These are phyloP conservation scores for Empis stercorea DNA, from an alignment of 2,888 invertebrate species.

Conservation along the genomic window DNA sequence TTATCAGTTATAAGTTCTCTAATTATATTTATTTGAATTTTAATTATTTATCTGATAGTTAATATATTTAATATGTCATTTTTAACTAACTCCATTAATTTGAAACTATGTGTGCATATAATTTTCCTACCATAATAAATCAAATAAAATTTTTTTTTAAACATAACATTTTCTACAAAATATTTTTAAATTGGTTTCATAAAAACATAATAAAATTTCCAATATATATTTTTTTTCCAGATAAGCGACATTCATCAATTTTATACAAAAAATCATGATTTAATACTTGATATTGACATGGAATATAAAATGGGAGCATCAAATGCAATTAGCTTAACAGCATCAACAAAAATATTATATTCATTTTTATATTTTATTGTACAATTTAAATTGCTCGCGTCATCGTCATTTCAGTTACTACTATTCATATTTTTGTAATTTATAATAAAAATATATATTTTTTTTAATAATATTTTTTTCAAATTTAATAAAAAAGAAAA, in stretches of 20 bases:
- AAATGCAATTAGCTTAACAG: conserved; percentile 5
- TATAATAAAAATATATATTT: neutral
- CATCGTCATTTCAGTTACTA: neutral
- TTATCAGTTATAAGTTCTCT: too few relatives aligned
- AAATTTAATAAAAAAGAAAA: conserved; percentile 14
- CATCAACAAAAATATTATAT: too few relatives aligned
- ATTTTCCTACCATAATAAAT: too few relatives aligned
- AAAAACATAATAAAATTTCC: neutral
- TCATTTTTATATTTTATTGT: neutral
- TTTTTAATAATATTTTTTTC: conserved; percentile 6
- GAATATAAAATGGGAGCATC: conserved; percentile 36
- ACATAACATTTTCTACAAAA: too few relatives aligned
- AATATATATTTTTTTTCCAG: conserved; percentile 34
- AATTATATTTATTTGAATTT: too few relatives aligned
- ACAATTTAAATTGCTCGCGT: neutral
- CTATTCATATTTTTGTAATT: neutral
- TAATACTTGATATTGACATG: conserved; percentile 34
- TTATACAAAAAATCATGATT: conserved; percentile 50
- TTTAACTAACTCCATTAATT: too few relatives aligned
- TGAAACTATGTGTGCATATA: too few relatives aligned
- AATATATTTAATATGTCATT: too few relatives aligned
- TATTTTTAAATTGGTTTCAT: too few relatives aligned
- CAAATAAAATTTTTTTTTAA: too few relatives aligned
- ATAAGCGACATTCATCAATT: conserved; percentile 62
- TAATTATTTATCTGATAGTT: too few relatives aligned